Evolutionary conservation across 2,888 invertebrate species (phyloP).

Genomic region (Drosophila ustulata): DNA sequence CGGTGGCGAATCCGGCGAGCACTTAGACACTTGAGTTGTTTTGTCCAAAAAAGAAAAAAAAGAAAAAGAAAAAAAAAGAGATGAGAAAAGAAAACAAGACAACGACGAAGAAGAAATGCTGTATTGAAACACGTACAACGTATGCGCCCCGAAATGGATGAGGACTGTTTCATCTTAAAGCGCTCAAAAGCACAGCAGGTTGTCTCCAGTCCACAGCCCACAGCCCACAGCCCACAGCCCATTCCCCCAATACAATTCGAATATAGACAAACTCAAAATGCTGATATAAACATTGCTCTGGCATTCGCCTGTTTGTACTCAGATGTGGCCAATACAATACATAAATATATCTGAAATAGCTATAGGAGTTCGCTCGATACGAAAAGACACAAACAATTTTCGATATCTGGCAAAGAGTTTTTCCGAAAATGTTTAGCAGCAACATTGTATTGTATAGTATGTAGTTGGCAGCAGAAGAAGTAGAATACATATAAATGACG

Average conservation of each 20-base stretch:
- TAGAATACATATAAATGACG: conserved; percentile 42
- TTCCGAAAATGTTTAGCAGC: background rate
- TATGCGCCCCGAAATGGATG: conserved; percentile 57
- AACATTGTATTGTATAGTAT: conserved; percentile 3
- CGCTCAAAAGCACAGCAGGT: conserved; percentile 79
- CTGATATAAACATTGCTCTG: conserved; percentile 64
- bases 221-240: conserved; percentile 3
- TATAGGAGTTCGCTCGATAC: no score
- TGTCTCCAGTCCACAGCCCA: conserved; percentile 65
- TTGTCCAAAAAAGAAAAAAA: conserved; percentile 56
- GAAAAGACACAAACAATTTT: background rate
- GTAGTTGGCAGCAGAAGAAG: conserved; percentile 22
- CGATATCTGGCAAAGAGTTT: background rate
- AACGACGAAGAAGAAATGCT: background rate
- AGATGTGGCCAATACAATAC: conserved; percentile 34
- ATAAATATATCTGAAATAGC: conserved; percentile 34
- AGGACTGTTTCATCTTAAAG: conserved; percentile 73
- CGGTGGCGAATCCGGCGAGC: conserved; percentile 55
- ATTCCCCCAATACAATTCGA: conserved; percentile 6
- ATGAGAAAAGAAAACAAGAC: background rate
- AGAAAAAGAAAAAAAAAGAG: background rate
- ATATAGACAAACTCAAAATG: conserved; percentile 52
- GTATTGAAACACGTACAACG: conserved; percentile 1
- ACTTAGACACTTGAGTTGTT: conserved; percentile 77
- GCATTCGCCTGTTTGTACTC: conserved; percentile 57